Evolutionary conservation across 2,113 vertebrate genomes (phyloP), one percentile per base, ranked within the genome.

Genomic region (Brienomyrus brachyistius): DNA sequence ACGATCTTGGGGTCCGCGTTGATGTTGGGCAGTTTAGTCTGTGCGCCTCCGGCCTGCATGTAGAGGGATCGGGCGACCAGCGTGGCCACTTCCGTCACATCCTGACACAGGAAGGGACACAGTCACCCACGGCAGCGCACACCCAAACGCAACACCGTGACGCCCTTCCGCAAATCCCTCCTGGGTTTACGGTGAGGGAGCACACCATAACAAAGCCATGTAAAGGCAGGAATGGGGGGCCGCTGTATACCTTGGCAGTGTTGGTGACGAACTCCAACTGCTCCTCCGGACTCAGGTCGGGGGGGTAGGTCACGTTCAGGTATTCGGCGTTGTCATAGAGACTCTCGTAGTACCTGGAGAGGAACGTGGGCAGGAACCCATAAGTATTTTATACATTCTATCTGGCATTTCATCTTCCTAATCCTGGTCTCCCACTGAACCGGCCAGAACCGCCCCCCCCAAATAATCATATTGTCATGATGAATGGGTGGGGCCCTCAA

Each of bases 261-360:
- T 96, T 96, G 0, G 97, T 98, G 91, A 97, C 92, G 0, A 94
- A 94, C 47, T 96, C 93, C n/a, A 98, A 90, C 90, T 96, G 94
- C 91, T 99, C 95, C 89, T 99, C 98, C 0, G 96, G 94, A 19
- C 92, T 97, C 89, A 97, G 92, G 40, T 93, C 89, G 0, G 95
- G 77, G 0, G 98, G 97, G 86, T 98, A 99, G 0, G 92, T 93
- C 23, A 98, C 11, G 1, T 92, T 93, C 85, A 99, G 95, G 93
- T 96, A 96, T 19, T 97, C 96, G 0, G 95, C 92, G 0, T 95
- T 97, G 91, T 99, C 98, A 0, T 97, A 98, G 92, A 98, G 93
- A 88, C 98, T 98, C 94, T 98, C 95, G 89, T 98, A 99, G 92
- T 97, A 98, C 88, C 98, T 99, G 35, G 15, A 31, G 62, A 31